Conservation (phyloP, 2,113 vertebrate species). For the Triplophysa rosa region DNA sequence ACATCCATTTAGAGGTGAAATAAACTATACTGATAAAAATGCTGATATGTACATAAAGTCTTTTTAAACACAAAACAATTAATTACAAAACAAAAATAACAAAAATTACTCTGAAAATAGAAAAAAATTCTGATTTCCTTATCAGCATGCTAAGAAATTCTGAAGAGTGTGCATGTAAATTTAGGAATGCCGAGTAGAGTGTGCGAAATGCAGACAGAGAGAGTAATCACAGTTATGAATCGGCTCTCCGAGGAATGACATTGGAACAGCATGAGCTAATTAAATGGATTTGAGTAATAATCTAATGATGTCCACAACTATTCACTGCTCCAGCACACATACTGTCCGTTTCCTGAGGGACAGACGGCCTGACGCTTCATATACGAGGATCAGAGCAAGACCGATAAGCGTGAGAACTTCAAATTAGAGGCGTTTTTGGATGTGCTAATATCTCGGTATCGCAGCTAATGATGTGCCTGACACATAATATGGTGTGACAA, state of each 20-base stretch:
- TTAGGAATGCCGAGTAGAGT: background rate
- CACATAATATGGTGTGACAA: conserved; percentile 20
- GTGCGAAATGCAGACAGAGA: background rate
- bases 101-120: background rate
- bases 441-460: conserved; percentile 24
- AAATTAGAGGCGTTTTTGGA: conserved; percentile 21
- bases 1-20: conserved; percentile 1
- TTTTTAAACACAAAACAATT: too few species aligned
- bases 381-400: conserved; percentile 27
- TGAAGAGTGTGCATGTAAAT: background rate
- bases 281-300: conserved; percentile 38
- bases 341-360: conserved; percentile 18
- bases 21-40: too few species aligned
- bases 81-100: too few species aligned
- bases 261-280: conserved; percentile 8
- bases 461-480: conserved; percentile 22
- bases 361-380: background rate
- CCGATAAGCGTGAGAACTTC: conserved; percentile 36
- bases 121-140: background rate
- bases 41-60: too few species aligned
- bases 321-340: background rate
- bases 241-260: background rate
- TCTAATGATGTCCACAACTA: conserved; percentile 23
- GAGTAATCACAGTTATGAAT: conserved; percentile 9
- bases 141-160: background rate